A percentile compares a stretch with the other conserved stretches of the same genome.
phyloP scores from a whole-genome alignment of 2,797 vertebrate species.

The Anabacerthia variegaticeps region DNA sequence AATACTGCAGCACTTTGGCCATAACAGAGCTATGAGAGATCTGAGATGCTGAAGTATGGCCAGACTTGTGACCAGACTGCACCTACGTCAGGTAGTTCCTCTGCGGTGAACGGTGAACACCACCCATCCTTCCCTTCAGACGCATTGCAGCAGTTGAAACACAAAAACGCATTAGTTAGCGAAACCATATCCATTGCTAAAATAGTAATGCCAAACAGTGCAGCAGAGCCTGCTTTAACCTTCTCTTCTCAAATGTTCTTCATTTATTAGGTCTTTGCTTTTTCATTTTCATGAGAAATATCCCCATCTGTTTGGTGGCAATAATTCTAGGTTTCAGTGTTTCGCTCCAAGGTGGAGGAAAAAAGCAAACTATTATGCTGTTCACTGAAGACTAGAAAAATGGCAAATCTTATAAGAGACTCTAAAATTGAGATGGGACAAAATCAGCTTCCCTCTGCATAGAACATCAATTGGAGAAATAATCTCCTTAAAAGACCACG shows the following conservation, averaged over 20 bases:
- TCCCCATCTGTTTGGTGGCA: slow-evolving; percentile 21
- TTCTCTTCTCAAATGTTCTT: slow-evolving; percentile 20
- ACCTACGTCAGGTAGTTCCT: neutral
- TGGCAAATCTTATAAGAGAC: slow-evolving; percentile 1
- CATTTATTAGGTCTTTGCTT: slow-evolving; percentile 19
- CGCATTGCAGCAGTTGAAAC: neutral
- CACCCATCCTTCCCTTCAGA: neutral
- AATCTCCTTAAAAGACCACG: neutral
- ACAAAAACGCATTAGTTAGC: neutral
- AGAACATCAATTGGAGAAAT: slow-evolving; percentile 5
- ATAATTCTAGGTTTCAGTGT: slow-evolving; percentile 20
- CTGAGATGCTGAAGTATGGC: neutral
- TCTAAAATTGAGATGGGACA: neutral
- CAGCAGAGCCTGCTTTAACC: neutral
- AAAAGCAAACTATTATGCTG: slow-evolving; percentile 26
- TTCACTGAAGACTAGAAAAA: slow-evolving; percentile 38
- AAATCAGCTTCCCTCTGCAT: neutral
- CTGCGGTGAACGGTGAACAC: neutral
- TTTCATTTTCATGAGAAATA: slow-evolving; percentile 42
- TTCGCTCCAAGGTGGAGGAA: slow-evolving; percentile 44
- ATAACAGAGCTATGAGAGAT: neutral
- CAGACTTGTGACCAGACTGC: neutral
- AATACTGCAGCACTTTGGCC: neutral
- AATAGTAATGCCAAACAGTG: neutral
- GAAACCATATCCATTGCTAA: neutral